A percentile compares a stretch with the other conserved stretches of the same genome.
phyloP scores from a whole-genome alignment of 1,140 invertebrate genomes.

The Drosophila ogumai region DNA sequence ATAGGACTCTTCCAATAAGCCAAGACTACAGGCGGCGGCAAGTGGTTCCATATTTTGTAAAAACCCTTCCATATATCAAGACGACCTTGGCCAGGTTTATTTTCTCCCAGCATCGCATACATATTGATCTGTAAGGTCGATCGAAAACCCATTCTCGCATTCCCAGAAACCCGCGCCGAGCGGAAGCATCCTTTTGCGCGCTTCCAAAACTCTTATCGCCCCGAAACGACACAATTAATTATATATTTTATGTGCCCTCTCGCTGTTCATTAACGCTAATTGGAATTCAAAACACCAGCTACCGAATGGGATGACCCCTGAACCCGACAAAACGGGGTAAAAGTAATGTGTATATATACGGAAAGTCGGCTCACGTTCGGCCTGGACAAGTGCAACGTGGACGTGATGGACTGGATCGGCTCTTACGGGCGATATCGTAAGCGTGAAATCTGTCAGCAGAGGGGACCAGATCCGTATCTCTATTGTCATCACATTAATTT shows the following conservation, averaged over 20 bases:
- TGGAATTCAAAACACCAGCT: conserved; percentile 66
- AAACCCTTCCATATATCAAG: neutral
- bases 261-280: conserved; percentile 71
- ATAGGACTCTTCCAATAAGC: neutral
- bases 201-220: conserved; percentile 21
- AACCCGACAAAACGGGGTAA: conserved; percentile 1
- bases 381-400: conserved; percentile 27
- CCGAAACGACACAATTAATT: conserved; percentile 64
- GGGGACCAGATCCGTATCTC: conserved; percentile 23
- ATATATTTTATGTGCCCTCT: conserved; percentile 64
- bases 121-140: neutral
- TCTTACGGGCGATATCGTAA: conserved; percentile 55
- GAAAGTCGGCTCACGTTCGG: conserved; percentile 32
- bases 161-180: conserved; percentile 5
- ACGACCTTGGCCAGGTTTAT: neutral
- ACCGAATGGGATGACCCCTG: conserved; percentile 4
- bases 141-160: neutral
- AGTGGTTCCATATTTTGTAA: neutral
- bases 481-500: conserved; percentile 78
- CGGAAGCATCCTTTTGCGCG: conserved; percentile 50
- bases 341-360: neutral
- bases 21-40: neutral
- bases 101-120: neutral
- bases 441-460: conserved; percentile 69
- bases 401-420: conserved; percentile 42